A percentile compares a stretch with the other conserved stretches of the same genome.
Evolutionary conservation across 2,797 vertebrate species (phyloP).

Genomic region (Calcarius lapponicus): DNA sequence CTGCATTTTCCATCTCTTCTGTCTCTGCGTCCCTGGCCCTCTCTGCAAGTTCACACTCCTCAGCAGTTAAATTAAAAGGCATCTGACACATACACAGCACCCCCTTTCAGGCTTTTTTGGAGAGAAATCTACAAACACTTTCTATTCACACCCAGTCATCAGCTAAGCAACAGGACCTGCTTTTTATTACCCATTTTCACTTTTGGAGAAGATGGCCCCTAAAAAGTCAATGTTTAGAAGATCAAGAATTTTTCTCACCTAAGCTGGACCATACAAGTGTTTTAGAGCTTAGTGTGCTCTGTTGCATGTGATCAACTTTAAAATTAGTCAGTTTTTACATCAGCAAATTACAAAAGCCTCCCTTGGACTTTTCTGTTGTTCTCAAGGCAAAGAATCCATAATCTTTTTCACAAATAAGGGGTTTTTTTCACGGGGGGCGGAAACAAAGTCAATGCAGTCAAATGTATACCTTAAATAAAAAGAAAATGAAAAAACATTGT

Average conservation of each 20-base stretch:
- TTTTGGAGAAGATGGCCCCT: not conserved
- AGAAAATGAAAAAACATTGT: not conserved
- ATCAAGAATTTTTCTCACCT: conserved; percentile 11
- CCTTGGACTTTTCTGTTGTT: not conserved
- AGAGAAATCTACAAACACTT: conserved; percentile 25
- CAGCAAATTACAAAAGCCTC: not conserved
- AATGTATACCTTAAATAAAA: not conserved
- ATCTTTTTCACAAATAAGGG: not conserved
- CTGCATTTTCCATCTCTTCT: not conserved
- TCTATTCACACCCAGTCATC: conserved; percentile 1
- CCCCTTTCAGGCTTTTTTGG: not conserved
- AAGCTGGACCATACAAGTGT: not conserved
- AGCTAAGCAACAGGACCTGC: not conserved
- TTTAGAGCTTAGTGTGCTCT: not conserved
- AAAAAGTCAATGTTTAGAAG: not conserved
- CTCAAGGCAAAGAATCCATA: not conserved
- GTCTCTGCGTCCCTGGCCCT: not conserved
- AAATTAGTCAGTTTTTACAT: not conserved
- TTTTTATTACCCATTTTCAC: conserved; percentile 23
- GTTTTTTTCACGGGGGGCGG: not conserved
- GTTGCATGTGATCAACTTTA: not conserved
- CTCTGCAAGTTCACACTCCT: not conserved
- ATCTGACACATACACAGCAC: not conserved
- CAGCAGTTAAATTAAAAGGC: not conserved
- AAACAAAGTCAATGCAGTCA: not conserved